These are phyloP conservation scores for Scaptomyza graminum DNA, from an alignment of 1,140 invertebrate species.

Conservation along the genomic window DNA sequence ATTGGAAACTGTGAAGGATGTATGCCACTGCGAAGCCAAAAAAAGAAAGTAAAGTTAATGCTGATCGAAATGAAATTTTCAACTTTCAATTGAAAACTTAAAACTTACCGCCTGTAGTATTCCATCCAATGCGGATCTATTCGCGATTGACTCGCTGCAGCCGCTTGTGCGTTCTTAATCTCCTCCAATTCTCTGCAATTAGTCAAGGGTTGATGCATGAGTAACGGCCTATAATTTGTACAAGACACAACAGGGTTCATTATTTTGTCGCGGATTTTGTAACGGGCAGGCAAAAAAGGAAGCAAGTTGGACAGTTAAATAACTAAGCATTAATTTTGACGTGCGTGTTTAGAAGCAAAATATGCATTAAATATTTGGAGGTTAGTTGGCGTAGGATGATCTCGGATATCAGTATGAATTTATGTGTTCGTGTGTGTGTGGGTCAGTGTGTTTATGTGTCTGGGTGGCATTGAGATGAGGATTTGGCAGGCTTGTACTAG, in stretches of 20 bases:
- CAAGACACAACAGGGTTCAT: conserved; percentile 1
- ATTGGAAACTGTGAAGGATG: conserved; percentile 86
- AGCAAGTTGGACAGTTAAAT: conserved; percentile 16
- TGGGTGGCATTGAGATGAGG: conserved; percentile 52
- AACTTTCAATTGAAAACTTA: too few relatives aligned
- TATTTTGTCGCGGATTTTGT: conserved; percentile 37
- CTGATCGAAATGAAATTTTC: not conserved
- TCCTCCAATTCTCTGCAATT: conserved; percentile 89
- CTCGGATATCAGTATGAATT: conserved; percentile 25
- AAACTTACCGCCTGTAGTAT: conserved; percentile 89
- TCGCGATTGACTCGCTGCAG: conserved; percentile 85
- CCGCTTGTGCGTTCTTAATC: conserved; percentile 89
- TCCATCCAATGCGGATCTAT: conserved; percentile 97
- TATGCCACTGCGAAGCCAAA: conserved; percentile 85
- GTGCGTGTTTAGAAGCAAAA: conserved; percentile 41
- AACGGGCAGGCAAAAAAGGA: conserved; percentile 49
- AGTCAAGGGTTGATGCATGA: conserved; percentile 21
- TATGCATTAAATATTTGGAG: conserved; percentile 7
- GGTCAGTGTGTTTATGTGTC: conserved; percentile 20
- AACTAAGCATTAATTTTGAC: conserved; percentile 44
- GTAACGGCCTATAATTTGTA: conserved; percentile 14
- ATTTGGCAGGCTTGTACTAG: conserved; percentile 57
- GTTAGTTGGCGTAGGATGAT: conserved; percentile 23
- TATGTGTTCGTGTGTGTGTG: conserved; percentile 20
- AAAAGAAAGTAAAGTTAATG: conserved; percentile 46